These are phyloP conservation scores for Neotragus moschatus DNA, from an alignment of 2,113 vertebrate species.

Conservation along the genomic window DNA sequence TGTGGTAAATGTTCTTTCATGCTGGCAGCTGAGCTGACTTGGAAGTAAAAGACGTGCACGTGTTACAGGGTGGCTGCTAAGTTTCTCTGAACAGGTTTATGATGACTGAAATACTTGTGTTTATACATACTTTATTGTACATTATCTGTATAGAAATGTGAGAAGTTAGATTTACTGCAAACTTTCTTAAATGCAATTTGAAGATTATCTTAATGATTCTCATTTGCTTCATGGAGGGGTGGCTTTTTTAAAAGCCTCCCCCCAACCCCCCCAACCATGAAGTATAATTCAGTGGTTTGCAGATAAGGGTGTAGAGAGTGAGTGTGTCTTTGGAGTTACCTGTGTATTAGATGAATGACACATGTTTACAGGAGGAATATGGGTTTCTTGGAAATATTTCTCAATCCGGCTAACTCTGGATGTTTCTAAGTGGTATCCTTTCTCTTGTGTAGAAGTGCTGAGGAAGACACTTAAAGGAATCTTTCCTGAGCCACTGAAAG, in stretches of 20 bases:
- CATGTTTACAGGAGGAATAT: conserved; percentile 3
- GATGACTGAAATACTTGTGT: not conserved
- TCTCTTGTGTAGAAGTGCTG: not conserved
- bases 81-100: not conserved
- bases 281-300: conserved; percentile 36
- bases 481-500: not conserved
- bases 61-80: not conserved
- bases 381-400: not conserved
- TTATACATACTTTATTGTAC: not conserved
- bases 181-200: conserved; percentile 38
- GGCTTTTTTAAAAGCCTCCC: not conserved
- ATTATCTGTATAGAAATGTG: not conserved
- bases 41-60: not conserved
- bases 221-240: not conserved
- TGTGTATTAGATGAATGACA: conserved; percentile 38
- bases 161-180: not conserved
- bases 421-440: not conserved
- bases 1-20: not conserved
- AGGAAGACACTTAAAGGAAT: not conserved
- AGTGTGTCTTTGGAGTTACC: conserved; percentile 48
- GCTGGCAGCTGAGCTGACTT: not conserved
- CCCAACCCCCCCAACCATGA: not conserved
- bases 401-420: not conserved
- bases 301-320: not conserved
- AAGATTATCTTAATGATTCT: not conserved